phyloP scores from a whole-genome alignment of 2,797 vertebrate genomes.

The Delichon dasypus region DNA sequence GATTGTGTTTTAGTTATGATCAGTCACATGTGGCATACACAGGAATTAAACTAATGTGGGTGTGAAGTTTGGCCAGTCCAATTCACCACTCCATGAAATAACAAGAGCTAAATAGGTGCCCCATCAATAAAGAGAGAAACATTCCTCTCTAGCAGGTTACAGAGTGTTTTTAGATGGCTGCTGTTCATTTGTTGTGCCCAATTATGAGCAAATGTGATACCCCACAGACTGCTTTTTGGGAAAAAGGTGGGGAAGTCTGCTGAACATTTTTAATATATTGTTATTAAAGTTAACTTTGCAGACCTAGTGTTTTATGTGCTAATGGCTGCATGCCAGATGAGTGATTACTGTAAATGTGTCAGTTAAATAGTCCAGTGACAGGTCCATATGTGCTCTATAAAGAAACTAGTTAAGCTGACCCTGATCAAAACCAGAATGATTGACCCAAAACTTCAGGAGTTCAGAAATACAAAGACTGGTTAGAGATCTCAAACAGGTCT shows the following conservation, averaged over 20 bases:
- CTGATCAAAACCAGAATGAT: conserved; percentile 54
- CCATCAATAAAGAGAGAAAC: conserved; percentile 21
- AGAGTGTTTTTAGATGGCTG: not conserved
- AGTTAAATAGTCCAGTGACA: conserved; percentile 65
- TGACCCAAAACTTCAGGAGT: conserved; percentile 14
- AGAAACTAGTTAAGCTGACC: conserved; percentile 10
- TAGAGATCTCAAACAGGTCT: not conserved
- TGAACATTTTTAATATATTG: conserved; percentile 17
- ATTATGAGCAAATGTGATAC: conserved; percentile 15
- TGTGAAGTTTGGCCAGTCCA: conserved; percentile 3
- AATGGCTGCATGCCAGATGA: conserved; percentile 36
- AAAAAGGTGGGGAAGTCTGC: conserved; percentile 7
- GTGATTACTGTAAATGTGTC: conserved; percentile 39
- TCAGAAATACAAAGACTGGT: not conserved
- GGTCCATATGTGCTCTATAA: conserved; percentile 40
- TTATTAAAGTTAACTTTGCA: conserved; percentile 55
- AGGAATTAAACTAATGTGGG: not conserved
- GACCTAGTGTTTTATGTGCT: conserved; percentile 21
- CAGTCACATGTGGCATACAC: not conserved
- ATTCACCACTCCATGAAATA: not conserved
- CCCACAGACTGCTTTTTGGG: conserved; percentile 24
- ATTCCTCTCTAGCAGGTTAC: not conserved
- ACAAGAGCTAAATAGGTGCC: not conserved
- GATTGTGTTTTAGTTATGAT: not conserved
- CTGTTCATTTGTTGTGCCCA: conserved; percentile 1